Evolutionary conservation across 2,888 invertebrate genomes (phyloP), one percentile per base, ranked within the genome.

Genomic region (Heliconius sara): DNA sequence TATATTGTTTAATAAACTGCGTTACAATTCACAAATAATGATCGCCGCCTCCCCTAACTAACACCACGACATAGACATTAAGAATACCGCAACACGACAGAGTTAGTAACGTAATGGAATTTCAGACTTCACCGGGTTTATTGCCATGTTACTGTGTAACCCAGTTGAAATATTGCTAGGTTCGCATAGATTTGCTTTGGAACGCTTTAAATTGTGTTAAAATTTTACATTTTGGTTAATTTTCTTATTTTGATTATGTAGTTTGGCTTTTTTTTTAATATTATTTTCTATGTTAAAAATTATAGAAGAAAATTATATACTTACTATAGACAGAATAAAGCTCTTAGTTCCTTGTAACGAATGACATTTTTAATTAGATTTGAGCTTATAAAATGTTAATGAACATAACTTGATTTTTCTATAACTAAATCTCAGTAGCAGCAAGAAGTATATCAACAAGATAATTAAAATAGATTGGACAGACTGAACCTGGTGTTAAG

Each of bases 101-200:
- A 79, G 78, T 75, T 79, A 79, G 68, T 68, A 68, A 34, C 74
- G 74, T 79, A 79, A 79, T 79, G 78, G 78, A 75, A 79, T 79
- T 79, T 79, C 78, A 70, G 75, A 79, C 74, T 75, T 75, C 78
- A 75, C 74, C 34, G 78, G 57, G 65, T 79, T 79, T 79, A 79
- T 79, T 70, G 74, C 68, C 73, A 79, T 74, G 78, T 73, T 34
- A 74, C 74, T 60, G 27, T 74, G 74, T 79, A 75, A 43, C 65
- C 75, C 47, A 63, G 68, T 75, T 74, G 75, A 30, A 70, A 68
- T 68, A 75, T 75, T 16, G 66, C 52, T 70, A 65, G 67, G 22
- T 73, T 27, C 52, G 65, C 57, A 73, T 73, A 73, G 66, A 66
- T 67, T 73, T 72, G 34, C 39, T 39, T 22, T 0, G 4, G 25